A percentile compares a stretch with the other conserved stretches of the same genome.
These are phyloP conservation scores for Oenanthe oenanthe DNA, from an alignment of 2,113 vertebrate genomes.

Conservation along the genomic window DNA sequence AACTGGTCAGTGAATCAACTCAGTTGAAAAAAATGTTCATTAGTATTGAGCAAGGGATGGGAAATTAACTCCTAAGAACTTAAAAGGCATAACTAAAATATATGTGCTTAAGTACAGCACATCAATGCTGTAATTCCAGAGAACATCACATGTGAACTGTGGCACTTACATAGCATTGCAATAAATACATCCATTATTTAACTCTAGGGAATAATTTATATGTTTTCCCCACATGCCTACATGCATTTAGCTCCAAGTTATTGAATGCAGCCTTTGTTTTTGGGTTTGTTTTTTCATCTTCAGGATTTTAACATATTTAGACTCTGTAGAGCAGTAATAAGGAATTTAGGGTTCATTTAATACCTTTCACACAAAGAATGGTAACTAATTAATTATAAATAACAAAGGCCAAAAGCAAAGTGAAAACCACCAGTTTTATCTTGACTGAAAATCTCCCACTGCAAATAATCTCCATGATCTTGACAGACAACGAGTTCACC, in stretches of 20 bases:
- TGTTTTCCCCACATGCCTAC: neutral
- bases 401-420: neutral
- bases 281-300: neutral
- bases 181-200: constrained; percentile 16
- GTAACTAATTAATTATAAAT: neutral
- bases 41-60: constrained; percentile 37
- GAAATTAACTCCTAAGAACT: constrained; percentile 29
- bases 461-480: neutral
- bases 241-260: neutral
- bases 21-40: constrained; percentile 36
- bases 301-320: neutral
- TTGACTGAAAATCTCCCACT: neutral
- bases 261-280: neutral
- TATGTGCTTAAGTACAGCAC: neutral
- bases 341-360: no score
- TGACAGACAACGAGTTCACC: neutral
- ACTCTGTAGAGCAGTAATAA: no score
- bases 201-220: neutral
- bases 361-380: neutral
- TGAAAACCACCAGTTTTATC: neutral
- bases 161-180: neutral
- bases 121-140: constrained; percentile 25
- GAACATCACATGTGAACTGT: neutral
- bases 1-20: constrained; percentile 27
- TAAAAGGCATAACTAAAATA: neutral